Evolutionary conservation across 2,113 vertebrate species (phyloP).

Genomic region (Mesitornis unicolor): DNA sequence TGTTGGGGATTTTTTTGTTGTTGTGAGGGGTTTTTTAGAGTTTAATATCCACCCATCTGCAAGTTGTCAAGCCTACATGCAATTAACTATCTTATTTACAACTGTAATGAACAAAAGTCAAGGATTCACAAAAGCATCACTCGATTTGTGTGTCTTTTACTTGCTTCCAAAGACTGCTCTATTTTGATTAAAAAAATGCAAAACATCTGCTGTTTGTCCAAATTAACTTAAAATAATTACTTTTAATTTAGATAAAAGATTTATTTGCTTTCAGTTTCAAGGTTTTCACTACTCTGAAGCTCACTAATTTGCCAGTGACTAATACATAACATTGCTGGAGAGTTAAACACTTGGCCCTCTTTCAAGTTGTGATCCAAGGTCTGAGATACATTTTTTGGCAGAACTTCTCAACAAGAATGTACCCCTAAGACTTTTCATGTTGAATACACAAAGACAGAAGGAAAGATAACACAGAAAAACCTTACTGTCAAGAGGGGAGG

Average conservation of each 20-base stretch:
- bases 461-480: constrained; percentile 67
- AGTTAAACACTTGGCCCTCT: constrained; percentile 71
- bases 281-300: constrained; percentile 73
- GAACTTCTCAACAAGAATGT: constrained; percentile 71
- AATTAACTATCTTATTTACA: constrained; percentile 84
- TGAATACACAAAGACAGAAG: constrained; percentile 66
- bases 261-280: constrained; percentile 79
- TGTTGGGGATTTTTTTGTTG: not conserved
- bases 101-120: constrained; percentile 84
- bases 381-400: constrained; percentile 82
- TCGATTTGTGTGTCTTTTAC: constrained; percentile 70
- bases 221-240: constrained; percentile 88
- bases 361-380: constrained; percentile 79
- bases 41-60: constrained; percentile 79
- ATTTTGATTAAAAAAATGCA: constrained; percentile 80
- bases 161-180: constrained; percentile 75
- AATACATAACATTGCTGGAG: constrained; percentile 61
- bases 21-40: not conserved
- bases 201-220: constrained; percentile 86
- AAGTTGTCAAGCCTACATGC: constrained; percentile 77
- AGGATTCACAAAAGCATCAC: constrained; percentile 80
- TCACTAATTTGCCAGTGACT: constrained; percentile 73
- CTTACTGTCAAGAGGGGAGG: constrained; percentile 62
- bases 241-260: constrained; percentile 87
- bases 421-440: constrained; percentile 64